These are phyloP conservation scores for Tetragonula carbonaria DNA, from an alignment of 2,888 invertebrate species.

Conservation along the genomic window DNA sequence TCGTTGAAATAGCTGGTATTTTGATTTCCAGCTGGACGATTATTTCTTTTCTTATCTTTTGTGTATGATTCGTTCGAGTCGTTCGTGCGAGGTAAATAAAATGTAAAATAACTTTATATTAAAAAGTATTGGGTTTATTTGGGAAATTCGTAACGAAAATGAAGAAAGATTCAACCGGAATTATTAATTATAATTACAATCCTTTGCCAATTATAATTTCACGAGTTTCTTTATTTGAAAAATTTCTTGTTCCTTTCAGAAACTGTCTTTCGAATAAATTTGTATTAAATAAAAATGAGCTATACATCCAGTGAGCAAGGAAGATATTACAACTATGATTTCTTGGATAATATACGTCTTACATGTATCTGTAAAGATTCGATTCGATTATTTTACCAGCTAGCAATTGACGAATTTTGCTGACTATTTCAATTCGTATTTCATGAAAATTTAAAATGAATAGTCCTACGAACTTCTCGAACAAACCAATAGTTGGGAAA, in stretches of 20 bases:
- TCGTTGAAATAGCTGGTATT: background rate
- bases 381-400: no score
- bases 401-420: no score
- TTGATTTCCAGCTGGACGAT: no score
- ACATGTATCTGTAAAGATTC: no score
- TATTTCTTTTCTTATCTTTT: no score
- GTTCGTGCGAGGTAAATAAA: background rate
- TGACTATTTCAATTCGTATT: no score
- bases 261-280: background rate
- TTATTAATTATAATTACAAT: background rate
- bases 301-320: background rate
- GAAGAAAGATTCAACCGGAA: background rate
- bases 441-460: background rate
- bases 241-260: background rate
- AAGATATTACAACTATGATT: background rate
- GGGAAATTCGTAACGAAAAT: background rate
- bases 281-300: background rate
- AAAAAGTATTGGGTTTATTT: background rate
- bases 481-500: background rate
- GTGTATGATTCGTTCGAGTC: background rate
- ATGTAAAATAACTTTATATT: background rate
- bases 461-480: background rate
- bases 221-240: background rate
- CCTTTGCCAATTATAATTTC: background rate
- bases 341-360: no score